phyloP scores from a whole-genome alignment of 2,113 vertebrate genomes.

The Colaptes auratus region DNA sequence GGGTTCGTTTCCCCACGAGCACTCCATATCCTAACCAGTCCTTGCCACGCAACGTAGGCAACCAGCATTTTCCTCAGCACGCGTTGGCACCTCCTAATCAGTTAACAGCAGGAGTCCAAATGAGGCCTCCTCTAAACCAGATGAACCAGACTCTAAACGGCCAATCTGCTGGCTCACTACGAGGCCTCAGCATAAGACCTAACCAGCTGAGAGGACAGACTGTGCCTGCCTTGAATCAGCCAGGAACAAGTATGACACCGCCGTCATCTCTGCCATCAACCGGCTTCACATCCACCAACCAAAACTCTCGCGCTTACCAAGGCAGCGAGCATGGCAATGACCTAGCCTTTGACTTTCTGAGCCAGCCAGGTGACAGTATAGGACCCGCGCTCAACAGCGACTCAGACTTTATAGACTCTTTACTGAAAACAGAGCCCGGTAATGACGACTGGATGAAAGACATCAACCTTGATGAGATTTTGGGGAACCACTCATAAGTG shows the following conservation, averaged over 20 bases:
- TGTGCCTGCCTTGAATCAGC: conserved; percentile 80
- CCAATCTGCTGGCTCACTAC: conserved; percentile 71
- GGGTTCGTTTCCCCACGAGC: conserved; percentile 71
- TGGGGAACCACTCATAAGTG: conserved; percentile 87
- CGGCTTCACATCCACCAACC: conserved; percentile 78
- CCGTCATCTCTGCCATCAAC: conserved; percentile 78
- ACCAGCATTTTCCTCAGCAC: conserved; percentile 83
- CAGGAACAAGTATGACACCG: conserved; percentile 76
- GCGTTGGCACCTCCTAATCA: conserved; percentile 84
- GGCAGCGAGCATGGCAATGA: conserved; percentile 81
- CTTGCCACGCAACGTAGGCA: conserved; percentile 74
- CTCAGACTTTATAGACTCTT: conserved; percentile 95
- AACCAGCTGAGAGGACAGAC: conserved; percentile 82
- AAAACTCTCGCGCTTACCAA: conserved; percentile 80
- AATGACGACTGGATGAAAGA: conserved; percentile 99
- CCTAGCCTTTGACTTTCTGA: conserved; percentile 91
- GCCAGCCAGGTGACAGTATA: conserved; percentile 88
- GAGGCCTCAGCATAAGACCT: conserved; percentile 80
- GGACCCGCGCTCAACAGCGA: conserved; percentile 92
- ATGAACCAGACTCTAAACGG: conserved; percentile 78
- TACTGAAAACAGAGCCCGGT: conserved; percentile 94
- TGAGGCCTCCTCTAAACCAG: conserved; percentile 82
- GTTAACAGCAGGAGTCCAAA: conserved; percentile 80
- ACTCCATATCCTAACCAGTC: conserved; percentile 77
- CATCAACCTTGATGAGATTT: conserved; percentile 96